A percentile compares a stretch with the other conserved stretches of the same genome.
These are phyloP conservation scores for Gymnodraco acuticeps DNA, from an alignment of 2,797 vertebrate genomes.

Conservation along the genomic window DNA sequence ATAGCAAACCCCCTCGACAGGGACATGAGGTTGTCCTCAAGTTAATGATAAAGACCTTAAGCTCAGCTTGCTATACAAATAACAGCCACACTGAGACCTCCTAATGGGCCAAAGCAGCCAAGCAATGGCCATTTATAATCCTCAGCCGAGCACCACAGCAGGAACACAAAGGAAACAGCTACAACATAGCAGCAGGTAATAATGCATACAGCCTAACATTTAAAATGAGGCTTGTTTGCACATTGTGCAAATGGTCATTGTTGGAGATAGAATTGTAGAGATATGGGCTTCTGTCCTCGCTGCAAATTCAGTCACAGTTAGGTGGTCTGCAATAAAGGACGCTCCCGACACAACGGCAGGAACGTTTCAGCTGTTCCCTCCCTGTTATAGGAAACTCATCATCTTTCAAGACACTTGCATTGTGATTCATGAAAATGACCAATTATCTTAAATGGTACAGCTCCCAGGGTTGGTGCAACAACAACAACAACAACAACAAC, in stretches of 20 bases:
- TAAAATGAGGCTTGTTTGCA: constrained; percentile 16
- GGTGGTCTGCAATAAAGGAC: neutral
- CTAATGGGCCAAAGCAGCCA: constrained; percentile 37
- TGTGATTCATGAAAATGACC: constrained; percentile 1
- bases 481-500: constrained; percentile 8
- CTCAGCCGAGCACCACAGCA: constrained; percentile 1
- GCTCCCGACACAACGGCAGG: neutral
- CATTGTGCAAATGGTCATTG: neutral
- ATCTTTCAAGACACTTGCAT: neutral
- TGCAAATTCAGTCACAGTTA: constrained; percentile 1
- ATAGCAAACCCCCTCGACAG: constrained; percentile 19
- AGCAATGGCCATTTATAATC: constrained; percentile 21
- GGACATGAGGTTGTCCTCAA: constrained; percentile 24
- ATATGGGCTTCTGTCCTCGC: neutral
- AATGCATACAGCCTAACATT: neutral
- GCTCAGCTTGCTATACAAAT: constrained; percentile 36
- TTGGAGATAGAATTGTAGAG: neutral
- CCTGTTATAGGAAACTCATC: neutral
- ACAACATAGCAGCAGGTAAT: constrained; percentile 12
- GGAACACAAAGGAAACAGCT: constrained; percentile 24
- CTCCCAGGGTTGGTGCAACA: neutral
- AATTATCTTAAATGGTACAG: neutral
- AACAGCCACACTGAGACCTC: constrained; percentile 41
- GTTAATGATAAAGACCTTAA: constrained; percentile 45
- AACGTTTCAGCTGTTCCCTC: neutral